Evolutionary conservation across 2,888 invertebrate species (phyloP), one percentile per base, ranked within the genome.

Genomic region (Bellardia pandia): DNA sequence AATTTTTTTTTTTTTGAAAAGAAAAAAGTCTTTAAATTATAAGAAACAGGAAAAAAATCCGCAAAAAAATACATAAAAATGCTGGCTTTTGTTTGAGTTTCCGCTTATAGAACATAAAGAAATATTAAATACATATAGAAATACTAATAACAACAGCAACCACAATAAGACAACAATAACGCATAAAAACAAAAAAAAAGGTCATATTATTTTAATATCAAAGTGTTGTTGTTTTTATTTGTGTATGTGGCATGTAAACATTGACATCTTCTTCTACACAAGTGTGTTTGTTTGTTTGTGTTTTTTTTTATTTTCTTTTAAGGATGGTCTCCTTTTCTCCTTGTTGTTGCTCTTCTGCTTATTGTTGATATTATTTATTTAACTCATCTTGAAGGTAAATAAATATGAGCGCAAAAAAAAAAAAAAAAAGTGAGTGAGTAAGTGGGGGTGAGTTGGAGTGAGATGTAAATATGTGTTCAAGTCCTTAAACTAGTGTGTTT

Each of bases 41-140:
- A 33, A 58, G 11, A 6, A 40, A 56, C 8, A 42, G 45, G 4
- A 78, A 74, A 69, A 60, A 23, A 45, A 60, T 69, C 58, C 13
- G 53, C 74, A 81, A 60, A 77, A 77, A 23, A 62, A 56, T 37
- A 72, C 53, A 82, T 51, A 74, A 71, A 86, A 87, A 82, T 81
- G 76, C 81, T 78, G 75, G 68, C 81, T 78, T 87, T 87, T 87
- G 85, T 87, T 78, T 87, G 69, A 79, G 42, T 85, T 87, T 87
- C 87, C 87, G 87, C 71, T 87, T 82, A 71, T 85, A 72, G 58
- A 30, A 53, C 60, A 78, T 64, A 83, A 83, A 77, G 37, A 71
- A 53, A 56, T 9, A 42, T 45, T 62, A 81, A 74, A 81, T 42
- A 45, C 33, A 23, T 51, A 71, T 51, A 37, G 7, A 42, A 60